Base-by-base conservation (phyloP, 2,797 vertebrate genomes). In the Streptopelia turtur region DNA sequence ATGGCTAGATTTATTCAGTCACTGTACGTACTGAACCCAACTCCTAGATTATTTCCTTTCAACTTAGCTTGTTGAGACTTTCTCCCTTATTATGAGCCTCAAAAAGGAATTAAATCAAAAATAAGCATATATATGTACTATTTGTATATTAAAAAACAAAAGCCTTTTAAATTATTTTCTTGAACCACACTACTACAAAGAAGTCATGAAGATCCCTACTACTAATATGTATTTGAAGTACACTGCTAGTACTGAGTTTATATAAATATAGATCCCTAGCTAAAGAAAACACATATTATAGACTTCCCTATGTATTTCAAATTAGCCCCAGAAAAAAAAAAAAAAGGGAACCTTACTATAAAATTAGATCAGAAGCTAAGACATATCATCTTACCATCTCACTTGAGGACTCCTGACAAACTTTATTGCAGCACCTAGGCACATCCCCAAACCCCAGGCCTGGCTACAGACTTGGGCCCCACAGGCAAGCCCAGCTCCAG, bases 401-500 rank as follows among this genome's bases (percentile, higher is more conserved):
- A 74, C 49, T 60, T 15, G 30, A 49, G 28, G 10, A 35, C 27
- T 56, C 24, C 3, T 4, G 21, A 45, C 33, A 47, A 45, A 24
- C 23, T 45, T 61, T 5, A 66, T 7, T 47, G 11, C n/a, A 60
- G 39, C 35, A 45, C 1, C 2, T 0, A 24, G 25, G 8, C 5
- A n/a, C 2, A 13, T 3, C 49, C n/a, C 37, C 13, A 41, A n/a
- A 23, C 12, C 5, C 27, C 8, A 15, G 28, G 10, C 9, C 30
- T 4, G 5, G 6, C 24, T 31, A 8, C 47, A 27, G n/a, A 15
- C 14, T 25, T 16, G 2, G 33, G 31, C 35, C 27, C 52, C 6
- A 8, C 30, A 63, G 10, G 8, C 24, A 5, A 14, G 41, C 0
- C 1, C 6, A 6, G 13, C 2, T 1, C 2, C 7, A 8, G 43